Base-by-base conservation (phyloP, 2,888 invertebrate species). In the Frankliniella fusca region DNA sequence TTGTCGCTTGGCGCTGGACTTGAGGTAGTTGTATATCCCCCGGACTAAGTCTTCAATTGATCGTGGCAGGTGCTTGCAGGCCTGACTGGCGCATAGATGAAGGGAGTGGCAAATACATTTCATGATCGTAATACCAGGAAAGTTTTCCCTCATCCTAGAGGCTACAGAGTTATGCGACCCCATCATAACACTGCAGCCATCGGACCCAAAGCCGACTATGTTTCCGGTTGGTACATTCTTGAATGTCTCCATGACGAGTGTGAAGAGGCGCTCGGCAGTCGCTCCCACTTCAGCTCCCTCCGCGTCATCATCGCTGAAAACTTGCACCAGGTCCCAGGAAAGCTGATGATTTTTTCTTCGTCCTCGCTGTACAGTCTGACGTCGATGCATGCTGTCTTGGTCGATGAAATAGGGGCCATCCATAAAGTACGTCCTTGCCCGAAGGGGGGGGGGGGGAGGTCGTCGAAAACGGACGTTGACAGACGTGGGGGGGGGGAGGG, bases 61-160 rank as follows among this genome's bases (percentile, higher is more conserved):
- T 50, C 84, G 48, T 9, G 86, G 87, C 11, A 87, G 81, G 65
- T 81, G 65, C 83, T 87, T 86, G 82, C 86, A 86, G 9, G 86
- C 86, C 81, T 86, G 84, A 82, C 85, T 86, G 48, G 86, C 86
- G 81, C 86, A 87, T 20, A 87, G 82, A 83, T 86, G 86, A 81
- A 86, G 54, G 0, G 86, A 86, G 83, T 87, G 87, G 80, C 86
- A 87, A 27, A 86, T 81, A 79, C 86, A 87, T 84, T 86, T 86
- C 0, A 85, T 81, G 61, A 86, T 85, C 7, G 65, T 65, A 18
- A 65, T 85, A 48, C 85, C 85, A 3, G 86, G 85, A 82, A 81
- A 84, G 0, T 81, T 48, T 38, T 82, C 15, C 10, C 48, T 82
- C 48, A 86, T 84, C 82, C 85, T 80, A 28, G 83, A 84, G 23